Base-by-base conservation (phyloP, 1,140 invertebrate species). In the Neuroterus valhalla region DNA sequence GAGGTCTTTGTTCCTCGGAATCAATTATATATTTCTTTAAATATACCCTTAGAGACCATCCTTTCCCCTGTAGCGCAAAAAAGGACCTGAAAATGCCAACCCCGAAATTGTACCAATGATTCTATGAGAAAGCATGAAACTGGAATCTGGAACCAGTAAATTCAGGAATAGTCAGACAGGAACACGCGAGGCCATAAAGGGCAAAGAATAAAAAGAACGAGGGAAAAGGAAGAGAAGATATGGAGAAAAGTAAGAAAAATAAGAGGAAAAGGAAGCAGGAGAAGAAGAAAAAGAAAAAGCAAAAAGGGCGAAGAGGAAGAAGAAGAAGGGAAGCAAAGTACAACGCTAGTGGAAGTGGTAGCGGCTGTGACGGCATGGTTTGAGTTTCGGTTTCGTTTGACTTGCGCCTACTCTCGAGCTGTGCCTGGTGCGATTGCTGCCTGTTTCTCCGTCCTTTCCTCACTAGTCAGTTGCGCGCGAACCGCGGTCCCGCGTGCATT, bases 381-480 rank as follows among this genome's bases (percentile, higher is more conserved):
- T 75, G 82, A 81, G 82, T 85, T 85, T 85, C 82, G 79, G 79
- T 85, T 85, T 85, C 84, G 81, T 85, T 85, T 79, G 79, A 80
- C 78, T 77, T 78, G 74, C 82, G 82, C 81, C 73, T 79, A 77
- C 81, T 82, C 78, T 67, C 42, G 11, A 68, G 44, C 17, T 68
- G 11, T 43, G 44, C 17, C 43, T 19, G 67, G 21, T 46, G 67
- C 43, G 38, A 43, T 31, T n/a, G 42, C 31, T 38, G 31, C 31
- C 31, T 62, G 55, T 50, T 50, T 17, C 17, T 50, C 48, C 12
- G 48, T 38, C 52, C 52, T 55, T 55, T 55, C 66, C 21, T 69
- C 44, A 88, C 86, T 88, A 82, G 86, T 69, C 44, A 88, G 87
- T 88, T 82, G 86, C 85, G 84, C 85, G 85, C 84, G 80, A 86